These are phyloP conservation scores for Phymorhynchus buccinoides DNA, from an alignment of 1,140 invertebrate species.

Conservation along the genomic window DNA sequence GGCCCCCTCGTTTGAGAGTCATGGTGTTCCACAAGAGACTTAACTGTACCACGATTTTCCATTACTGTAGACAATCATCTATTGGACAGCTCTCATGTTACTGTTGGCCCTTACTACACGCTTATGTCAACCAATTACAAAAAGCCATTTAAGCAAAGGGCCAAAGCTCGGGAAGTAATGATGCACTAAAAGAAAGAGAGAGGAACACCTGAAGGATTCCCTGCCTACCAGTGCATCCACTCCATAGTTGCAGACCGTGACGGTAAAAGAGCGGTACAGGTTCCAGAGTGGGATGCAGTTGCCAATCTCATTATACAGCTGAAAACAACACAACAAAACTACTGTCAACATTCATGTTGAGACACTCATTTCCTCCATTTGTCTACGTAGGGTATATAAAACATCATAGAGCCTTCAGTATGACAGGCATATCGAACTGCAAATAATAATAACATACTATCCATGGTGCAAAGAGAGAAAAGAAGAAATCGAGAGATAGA, in stretches of 20 bases:
- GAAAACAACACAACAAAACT: background rate
- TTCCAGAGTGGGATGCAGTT: constrained; percentile 50
- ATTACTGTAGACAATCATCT: too few species aligned
- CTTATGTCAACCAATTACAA: too few species aligned
- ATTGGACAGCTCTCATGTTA: too few species aligned
- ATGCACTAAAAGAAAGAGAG: background rate
- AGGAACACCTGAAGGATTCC: too few species aligned
- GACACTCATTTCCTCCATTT: constrained; percentile 46
- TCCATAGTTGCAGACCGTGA: constrained; percentile 46
- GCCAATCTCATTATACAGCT: constrained; percentile 51
- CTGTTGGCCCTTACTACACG: too few species aligned
- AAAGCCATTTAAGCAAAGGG: too few species aligned
- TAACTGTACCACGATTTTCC: too few species aligned
- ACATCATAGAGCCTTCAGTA: background rate
- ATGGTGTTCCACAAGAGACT: too few species aligned
- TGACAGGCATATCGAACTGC: background rate
- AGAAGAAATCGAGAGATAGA: background rate
- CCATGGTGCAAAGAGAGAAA: background rate
- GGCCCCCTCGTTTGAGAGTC: too few species aligned
- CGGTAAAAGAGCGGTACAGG: constrained; percentile 48
- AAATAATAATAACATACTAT: background rate
- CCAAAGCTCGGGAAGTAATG: too few species aligned
- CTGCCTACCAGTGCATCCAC: constrained; percentile 51
- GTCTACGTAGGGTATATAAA: background rate
- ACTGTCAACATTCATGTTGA: constrained; percentile 33